These are phyloP conservation scores for Eupithecia centaureata DNA, from an alignment of 2,888 invertebrate species.

Conservation along the genomic window DNA sequence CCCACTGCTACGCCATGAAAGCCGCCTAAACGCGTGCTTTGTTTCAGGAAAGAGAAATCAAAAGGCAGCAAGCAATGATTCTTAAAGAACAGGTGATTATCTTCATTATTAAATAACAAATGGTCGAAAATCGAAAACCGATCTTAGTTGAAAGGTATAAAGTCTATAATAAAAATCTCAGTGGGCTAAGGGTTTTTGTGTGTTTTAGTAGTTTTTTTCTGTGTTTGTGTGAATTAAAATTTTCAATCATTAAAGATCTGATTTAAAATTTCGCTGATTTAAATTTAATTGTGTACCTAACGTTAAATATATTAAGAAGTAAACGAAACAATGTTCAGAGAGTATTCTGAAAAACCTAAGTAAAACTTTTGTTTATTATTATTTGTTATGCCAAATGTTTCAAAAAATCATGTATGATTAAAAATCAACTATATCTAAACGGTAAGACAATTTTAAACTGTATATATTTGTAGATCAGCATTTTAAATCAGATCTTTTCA, in stretches of 20 bases:
- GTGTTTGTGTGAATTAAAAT: not conserved
- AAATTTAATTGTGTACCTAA: no score
- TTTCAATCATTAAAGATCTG: not conserved
- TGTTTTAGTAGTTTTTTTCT: not conserved
- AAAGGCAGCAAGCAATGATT: conserved; percentile 94
- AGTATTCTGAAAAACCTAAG: no score
- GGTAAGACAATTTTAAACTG: no score
- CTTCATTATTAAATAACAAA: not conserved
- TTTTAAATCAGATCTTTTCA: conserved; percentile 4
- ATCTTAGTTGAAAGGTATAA: not conserved
- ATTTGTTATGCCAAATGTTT: no score
- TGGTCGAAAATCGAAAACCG: not conserved
- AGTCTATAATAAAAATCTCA: not conserved
- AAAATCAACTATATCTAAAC: no score
- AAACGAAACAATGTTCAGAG: no score
- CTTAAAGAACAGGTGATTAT: conserved; percentile 94
- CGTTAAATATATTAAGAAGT: no score
- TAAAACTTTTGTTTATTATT: no score
- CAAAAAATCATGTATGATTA: no score
- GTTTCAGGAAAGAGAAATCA: conserved; percentile 94
- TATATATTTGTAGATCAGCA: no score
- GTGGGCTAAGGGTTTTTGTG: not conserved
- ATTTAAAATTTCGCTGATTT: not conserved
- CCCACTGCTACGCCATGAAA: conserved; percentile 21
- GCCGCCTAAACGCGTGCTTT: conserved; percentile 52